Evolutionary conservation across 2,797 vertebrate genomes (phyloP), one percentile per base, ranked within the genome.

Genomic region (Ispidina lecontei): DNA sequence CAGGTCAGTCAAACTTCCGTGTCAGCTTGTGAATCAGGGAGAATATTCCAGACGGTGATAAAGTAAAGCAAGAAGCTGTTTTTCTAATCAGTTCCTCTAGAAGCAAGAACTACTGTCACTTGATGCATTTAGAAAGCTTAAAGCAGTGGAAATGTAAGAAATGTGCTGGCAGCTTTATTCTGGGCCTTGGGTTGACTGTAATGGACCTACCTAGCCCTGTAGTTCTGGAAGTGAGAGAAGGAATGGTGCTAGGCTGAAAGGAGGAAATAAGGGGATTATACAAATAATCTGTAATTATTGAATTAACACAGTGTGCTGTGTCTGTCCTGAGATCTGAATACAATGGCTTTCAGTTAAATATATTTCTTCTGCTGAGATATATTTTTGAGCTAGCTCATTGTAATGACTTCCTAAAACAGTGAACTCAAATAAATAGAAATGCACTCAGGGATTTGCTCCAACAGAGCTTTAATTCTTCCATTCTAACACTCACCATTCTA

Each of bases 221-320:
- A 41, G 65, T 28, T 73, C 65, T 77, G 64, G 44, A 55, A 84
- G 41, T 0, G 5, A 88, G 52, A 54, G 35, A 49, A 64, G 67
- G 70, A 93, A 64, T 1, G 10, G 80, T 83, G 67, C 74, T 77
- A 88, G 78, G 55, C 58, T 90, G 81, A 90, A 89, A 84, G 69
- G n/a, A 91, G 59, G 78, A 87, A 95, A 87, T 86, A 74, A 94
- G 47, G 46, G 60, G 58, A 94, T 96, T 95, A 91, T 91, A 96
- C 52, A 93, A 92, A 86, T 87, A 93, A 93, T 51, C 81, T 62
- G 46, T 89, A 93, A 85, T 91, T 91, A 68, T 78, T 91, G 70
- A 92, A 95, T 95, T 91, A 95, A 84, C 41, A 70, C 22, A 70
- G 39, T 43, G 28, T 58, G 20, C 83, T 59, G 22, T 95, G 69